Base-by-base conservation (phyloP, 2,797 vertebrate species). In the Loriculus beryllinus region DNA sequence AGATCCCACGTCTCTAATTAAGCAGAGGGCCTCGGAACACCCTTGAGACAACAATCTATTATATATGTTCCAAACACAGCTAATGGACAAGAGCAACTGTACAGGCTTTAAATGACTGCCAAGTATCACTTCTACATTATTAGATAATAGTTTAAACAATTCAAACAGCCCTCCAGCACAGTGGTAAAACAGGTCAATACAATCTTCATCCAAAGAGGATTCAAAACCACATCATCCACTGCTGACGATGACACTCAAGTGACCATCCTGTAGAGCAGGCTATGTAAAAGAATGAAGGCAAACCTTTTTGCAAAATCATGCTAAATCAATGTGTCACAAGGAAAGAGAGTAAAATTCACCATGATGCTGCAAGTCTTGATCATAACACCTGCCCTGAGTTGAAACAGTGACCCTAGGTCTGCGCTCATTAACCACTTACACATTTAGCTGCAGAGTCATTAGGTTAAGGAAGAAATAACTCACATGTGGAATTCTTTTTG, bases 81-180 rank as follows among this genome's bases (percentile, higher is more conserved):
- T 14, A 23, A 68, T 9, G 65, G 74, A 82, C 49, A 72, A 37
- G 45, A 86, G 54, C n/a, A 25, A 67, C 13, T 39, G 68, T 18
- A 67, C 19, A 33, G 68, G 78, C 52, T 96, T 88, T 28, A 76
- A 87, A 74, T 25, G 60, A 82, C 29, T 82, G 75, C 59, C 78
- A 60, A 82, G 9, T 6, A 48, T 49, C 71, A 40, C 56, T 78
- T 51, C 76, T 54, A 62, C 18, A 21, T 72, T 54, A 69, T 69
- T 78, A 82, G 86, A 56, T 35, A 68, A 89, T 12, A 48, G 51
- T 37, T 85, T 35, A 40, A 40, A 72, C 65, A 86, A 94, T 92
- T 51, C 40, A 45, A 86, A 82, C 33, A 76, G 40, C 20, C 14
- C 70, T 47, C 45, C 42, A 40, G 51, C 49, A 56, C 63, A 51